Base-by-base conservation (phyloP, 2,113 vertebrate genomes). In the Miniopterus natalensis region DNA sequence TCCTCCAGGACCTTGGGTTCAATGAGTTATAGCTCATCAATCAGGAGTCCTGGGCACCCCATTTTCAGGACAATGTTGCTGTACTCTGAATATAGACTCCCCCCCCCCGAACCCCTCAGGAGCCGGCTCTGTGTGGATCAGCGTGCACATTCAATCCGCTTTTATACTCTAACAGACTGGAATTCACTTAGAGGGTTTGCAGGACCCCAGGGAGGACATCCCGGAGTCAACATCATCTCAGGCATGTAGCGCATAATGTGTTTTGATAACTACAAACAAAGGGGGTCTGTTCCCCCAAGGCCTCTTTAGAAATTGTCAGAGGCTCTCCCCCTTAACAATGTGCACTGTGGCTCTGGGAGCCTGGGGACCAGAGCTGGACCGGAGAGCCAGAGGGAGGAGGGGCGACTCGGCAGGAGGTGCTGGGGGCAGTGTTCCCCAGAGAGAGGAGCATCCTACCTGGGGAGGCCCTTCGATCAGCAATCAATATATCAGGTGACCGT, bases 201-300 rank as follows among this genome's bases (percentile, higher is more conserved):
- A 0, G 49, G 49, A 87, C 21, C 93, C 89, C 0, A 5, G 68
- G 49, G 95, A 81, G 36, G 79, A n/a, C 63, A 63, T 93, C 63
- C 75, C 45, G n/a, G 51, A 73, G 29, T 53, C 91, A 49, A 75
- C 91, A 63, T 81, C 91, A 86, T 91, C 91, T 91, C 97, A 86
- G 79, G 68, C 88, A n/a, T 88, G 73, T 78, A 53, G 91, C 12
- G 0, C 29, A 21, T 97, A 31, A 97, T 97, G 90, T 97, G 93
- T 97, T 96, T 95, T 92, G 97, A 97, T 94, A 95, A 95, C 94
- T 91, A 68, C 78, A 96, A 73, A 97, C 90, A 92, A 93, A 95
- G 84, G 79, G 73, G 94, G 74, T 81, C 83, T 92, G 17, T 96
- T 97, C 94, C 85, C 91, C 0, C 49, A 83, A 90, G 95, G 59